Evolutionary conservation across 2,797 vertebrate genomes (phyloP).

Genomic region (Crypturellus tataupa): DNA sequence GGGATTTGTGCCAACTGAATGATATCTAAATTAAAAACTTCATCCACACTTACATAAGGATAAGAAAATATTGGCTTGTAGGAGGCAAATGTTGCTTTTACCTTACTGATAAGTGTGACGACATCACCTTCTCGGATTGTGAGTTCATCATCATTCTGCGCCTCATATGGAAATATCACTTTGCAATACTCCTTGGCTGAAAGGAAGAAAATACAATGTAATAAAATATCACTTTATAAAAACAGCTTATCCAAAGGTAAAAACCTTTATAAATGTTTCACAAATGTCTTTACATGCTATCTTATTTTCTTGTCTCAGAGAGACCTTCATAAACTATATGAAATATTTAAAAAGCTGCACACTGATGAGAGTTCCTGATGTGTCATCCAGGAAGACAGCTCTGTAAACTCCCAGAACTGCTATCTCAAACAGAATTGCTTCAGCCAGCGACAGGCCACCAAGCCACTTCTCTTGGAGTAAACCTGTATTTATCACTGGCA

Average conservation of each 20-base stretch:
- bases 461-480: background rate
- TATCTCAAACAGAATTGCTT: background rate
- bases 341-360: constrained; percentile 17
- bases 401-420: background rate
- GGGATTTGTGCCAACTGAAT: background rate
- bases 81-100: constrained; percentile 68
- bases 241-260: constrained; percentile 16
- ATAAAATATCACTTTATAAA: constrained; percentile 5
- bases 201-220: constrained; percentile 58
- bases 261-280: constrained; percentile 59
- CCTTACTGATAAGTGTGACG: constrained; percentile 94
- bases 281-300: background rate
- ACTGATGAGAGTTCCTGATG: background rate
- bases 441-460: background rate
- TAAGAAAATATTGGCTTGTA: constrained; percentile 9
- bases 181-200: constrained; percentile 95
- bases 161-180: constrained; percentile 96
- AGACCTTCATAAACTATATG: background rate
- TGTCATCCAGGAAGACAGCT: background rate
- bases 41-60: background rate
- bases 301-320: background rate
- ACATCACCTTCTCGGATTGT: constrained; percentile 97
- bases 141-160: constrained; percentile 96
- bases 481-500: background rate
- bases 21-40: background rate